Conservation (phyloP, 2,797 vertebrate genomes). For the Labeo calbasu region DNA sequence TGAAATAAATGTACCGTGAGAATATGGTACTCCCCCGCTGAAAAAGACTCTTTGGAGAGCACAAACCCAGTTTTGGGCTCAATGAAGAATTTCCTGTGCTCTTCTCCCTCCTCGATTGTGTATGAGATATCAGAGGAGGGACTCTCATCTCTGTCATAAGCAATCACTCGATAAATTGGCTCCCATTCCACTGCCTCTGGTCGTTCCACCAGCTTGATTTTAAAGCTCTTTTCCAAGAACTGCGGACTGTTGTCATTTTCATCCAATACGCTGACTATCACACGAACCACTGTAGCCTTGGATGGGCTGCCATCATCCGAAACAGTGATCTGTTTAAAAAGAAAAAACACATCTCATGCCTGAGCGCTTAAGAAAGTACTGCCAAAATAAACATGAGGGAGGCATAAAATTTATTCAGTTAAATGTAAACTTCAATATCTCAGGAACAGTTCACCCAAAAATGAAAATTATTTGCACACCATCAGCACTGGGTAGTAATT, state of each 20-base stretch:
- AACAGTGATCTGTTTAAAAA: conserved; percentile 76
- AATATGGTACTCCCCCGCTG: conserved; percentile 84
- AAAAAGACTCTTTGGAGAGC: conserved; percentile 83
- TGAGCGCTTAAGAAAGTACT: conserved; percentile 4
- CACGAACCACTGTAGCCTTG: conserved; percentile 76
- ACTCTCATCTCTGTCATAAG: conserved; percentile 83
- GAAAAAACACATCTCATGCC: conserved; percentile 12
- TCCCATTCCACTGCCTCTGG: conserved; percentile 73
- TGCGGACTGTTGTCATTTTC: conserved; percentile 87
- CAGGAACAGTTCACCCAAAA: background rate
- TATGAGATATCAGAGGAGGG: conserved; percentile 86
- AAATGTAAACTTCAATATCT: background rate
- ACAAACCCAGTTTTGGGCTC: conserved; percentile 86
- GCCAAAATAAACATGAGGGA: conserved; percentile 6
- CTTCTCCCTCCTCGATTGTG: conserved; percentile 85
- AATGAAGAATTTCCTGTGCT: conserved; percentile 84
- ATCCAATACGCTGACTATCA: conserved; percentile 85
- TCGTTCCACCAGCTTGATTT: conserved; percentile 81
- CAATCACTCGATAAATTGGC: conserved; percentile 82
- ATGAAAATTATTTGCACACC: background rate
- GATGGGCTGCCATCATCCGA: conserved; percentile 80
- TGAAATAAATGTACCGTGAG: conserved; percentile 78
- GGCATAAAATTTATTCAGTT: background rate
- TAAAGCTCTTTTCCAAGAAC: conserved; percentile 87
- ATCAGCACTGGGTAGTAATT: background rate